These are phyloP conservation scores for Mus spicilegus DNA, from an alignment of 2,113 vertebrate species.

Conservation along the genomic window DNA sequence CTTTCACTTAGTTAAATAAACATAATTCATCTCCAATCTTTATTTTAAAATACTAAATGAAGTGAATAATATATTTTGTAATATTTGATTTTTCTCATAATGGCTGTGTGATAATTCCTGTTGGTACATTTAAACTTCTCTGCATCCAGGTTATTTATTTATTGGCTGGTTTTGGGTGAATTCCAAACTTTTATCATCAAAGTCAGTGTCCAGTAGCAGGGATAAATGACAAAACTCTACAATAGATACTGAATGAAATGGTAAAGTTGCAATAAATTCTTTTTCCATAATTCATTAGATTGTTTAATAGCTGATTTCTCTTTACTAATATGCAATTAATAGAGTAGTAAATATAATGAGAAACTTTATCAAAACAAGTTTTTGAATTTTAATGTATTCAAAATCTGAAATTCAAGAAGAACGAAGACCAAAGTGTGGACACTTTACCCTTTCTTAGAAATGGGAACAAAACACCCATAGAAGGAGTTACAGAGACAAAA, in stretches of 20 bases:
- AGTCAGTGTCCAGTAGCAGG: neutral
- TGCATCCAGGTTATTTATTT: conserved; percentile 1
- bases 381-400: neutral
- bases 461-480: no score
- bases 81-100: neutral
- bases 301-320: neutral
- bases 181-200: neutral
- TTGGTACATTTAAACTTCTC: neutral
- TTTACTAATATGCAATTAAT: neutral
- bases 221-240: neutral
- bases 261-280: neutral
- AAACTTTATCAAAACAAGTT: neutral
- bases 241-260: neutral
- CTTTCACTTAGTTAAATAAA: neutral
- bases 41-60: conserved; percentile 35
- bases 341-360: neutral
- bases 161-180: neutral
- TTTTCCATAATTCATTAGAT: neutral
- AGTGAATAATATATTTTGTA: neutral
- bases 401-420: conserved; percentile 6
- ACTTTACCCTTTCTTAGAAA: no score
- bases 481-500: no score
- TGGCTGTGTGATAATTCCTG: neutral
- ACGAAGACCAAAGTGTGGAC: no score
- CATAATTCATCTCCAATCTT: neutral